phyloP scores from a whole-genome alignment of 2,113 vertebrate genomes.

The Pteropus alecto region DNA sequence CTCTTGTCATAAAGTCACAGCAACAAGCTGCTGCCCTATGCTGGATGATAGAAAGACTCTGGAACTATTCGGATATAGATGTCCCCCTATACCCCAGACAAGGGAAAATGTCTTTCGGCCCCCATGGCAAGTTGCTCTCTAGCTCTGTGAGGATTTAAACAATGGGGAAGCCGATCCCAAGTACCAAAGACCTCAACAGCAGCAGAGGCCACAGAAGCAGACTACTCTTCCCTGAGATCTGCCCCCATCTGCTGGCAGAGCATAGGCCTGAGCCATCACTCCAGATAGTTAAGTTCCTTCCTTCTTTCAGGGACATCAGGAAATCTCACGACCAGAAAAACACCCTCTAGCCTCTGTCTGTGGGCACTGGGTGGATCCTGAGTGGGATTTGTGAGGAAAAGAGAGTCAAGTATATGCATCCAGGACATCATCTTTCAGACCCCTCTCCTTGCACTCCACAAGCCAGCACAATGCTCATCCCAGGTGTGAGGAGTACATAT shows the following conservation, averaged over 20 bases:
- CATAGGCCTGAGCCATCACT: not conserved
- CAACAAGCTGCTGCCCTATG: not conserved
- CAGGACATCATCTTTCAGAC: not conserved
- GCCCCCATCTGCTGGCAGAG: not conserved
- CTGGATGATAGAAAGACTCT: not conserved
- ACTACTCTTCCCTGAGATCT: not conserved
- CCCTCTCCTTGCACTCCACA: not conserved
- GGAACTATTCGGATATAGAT: too few species aligned
- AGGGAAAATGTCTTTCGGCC: not conserved
- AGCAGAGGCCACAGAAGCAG: not conserved
- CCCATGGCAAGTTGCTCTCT: not conserved
- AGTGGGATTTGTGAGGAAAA: not conserved
- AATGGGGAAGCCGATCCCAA: not conserved
- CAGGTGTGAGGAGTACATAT: not conserved
- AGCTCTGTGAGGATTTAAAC: not conserved
- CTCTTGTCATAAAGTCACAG: not conserved
- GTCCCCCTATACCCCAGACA: not conserved
- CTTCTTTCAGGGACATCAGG: not conserved
- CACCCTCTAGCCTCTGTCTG: not conserved
- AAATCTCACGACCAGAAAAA: not conserved
- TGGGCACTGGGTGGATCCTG: not conserved
- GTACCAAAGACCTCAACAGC: not conserved
- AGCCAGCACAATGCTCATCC: not conserved
- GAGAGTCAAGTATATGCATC: fast-evolving
- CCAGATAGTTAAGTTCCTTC: not conserved